Evolutionary conservation across 1,140 invertebrate genomes (phyloP), one percentile per base, ranked within the genome.

Genomic region (Tetramorium simillimum): DNA sequence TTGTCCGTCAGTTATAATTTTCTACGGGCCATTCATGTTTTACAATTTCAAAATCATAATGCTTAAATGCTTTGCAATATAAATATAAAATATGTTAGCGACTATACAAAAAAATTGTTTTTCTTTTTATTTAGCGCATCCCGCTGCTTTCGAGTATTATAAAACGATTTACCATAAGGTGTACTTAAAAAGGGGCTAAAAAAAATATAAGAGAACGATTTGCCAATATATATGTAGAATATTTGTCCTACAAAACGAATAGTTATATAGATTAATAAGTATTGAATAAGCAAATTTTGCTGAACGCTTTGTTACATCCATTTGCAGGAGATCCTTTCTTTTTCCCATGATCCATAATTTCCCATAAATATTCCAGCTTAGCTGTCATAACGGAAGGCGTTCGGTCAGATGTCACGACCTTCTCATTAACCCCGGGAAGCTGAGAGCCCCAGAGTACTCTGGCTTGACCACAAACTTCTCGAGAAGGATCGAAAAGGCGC

Each of bases 321-420:
- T 86, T 63, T 67, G 37, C 77, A 51, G 10, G n/a, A 0, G 69
- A 75, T 89, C 82, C 73, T 65, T 72, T 58, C 60, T 81, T 72
- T 92, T 94, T 93, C 91, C 88, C 93, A 92, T 93, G 91, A 91
- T 92, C 88, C 88, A 89, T 82, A 89, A 90, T 92, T 94, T 94
- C 93, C 92, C 92, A 94, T 92, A 93, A 93, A 92, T 92, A 92
- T 92, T 89, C 86, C 62, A 65, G 70, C 70, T n/a, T 90, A 86
- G 91, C 93, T 93, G 93, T 94, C 92, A 94, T 92, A 93, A 92
- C 91, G 91, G 91, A 93, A 92, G 92, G 90, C 87, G 92, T 89
- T 89, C 89, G 91, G 91, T 94, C 92, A 93, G 89, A 92, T 92
- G 92, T 92, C 91, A 80, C 80, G 92, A 94, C 93, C 92, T 93